Evolutionary conservation across 2,113 vertebrate genomes (phyloP).

Genomic region (Tachysurus vachellii): DNA sequence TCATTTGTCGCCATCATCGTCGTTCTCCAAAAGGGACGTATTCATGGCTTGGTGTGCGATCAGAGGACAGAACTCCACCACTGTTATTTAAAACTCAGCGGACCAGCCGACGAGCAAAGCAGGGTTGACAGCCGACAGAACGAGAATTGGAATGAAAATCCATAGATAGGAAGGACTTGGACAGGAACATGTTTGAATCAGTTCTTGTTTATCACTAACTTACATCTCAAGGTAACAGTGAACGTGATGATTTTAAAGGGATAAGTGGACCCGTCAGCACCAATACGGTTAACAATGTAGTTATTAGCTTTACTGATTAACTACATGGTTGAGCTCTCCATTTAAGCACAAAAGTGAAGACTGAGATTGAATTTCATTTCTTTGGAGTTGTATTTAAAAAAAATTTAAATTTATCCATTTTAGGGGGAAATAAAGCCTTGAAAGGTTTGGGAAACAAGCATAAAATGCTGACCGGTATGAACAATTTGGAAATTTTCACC

Average conservation of each 20-base stretch:
- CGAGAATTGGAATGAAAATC: background rate
- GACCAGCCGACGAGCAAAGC: background rate
- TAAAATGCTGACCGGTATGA: background rate
- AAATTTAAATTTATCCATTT: background rate
- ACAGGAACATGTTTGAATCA: background rate
- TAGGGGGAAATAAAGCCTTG: background rate
- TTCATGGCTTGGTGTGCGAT: constrained; percentile 80
- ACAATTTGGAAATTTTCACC: background rate
- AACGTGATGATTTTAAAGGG: background rate
- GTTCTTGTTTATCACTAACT: background rate
- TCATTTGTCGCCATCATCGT: background rate
- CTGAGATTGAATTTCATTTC: background rate
- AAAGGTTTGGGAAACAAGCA: background rate
- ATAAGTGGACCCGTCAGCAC: background rate
- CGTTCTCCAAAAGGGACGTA: constrained; percentile 67
- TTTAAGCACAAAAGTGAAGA: background rate
- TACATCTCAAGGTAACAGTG: background rate
- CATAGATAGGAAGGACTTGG: constrained; percentile 11
- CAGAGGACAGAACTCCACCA: constrained; percentile 72
- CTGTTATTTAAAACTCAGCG: constrained; percentile 65
- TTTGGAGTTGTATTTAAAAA: background rate
- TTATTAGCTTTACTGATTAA: background rate
- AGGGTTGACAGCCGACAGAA: background rate
- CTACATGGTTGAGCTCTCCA: background rate
- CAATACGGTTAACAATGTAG: background rate